phyloP scores from a whole-genome alignment of 2,888 invertebrate species.

The Junonia oenone region DNA sequence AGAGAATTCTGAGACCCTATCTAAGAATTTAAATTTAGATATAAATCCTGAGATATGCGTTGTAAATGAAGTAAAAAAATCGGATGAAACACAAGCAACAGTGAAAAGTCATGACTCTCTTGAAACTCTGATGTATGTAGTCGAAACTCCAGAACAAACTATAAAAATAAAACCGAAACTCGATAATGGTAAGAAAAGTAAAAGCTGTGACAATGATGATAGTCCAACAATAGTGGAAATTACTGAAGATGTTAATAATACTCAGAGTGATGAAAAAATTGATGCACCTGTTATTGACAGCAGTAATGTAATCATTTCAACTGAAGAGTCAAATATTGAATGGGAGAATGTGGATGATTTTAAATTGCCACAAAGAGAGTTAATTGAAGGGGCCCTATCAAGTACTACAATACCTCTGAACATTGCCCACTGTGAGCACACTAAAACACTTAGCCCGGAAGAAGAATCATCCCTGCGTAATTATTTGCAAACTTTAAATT shows the following conservation, averaged over 20 bases:
- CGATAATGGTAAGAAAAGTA: conserved; percentile 57
- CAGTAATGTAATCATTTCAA: conserved; percentile 79
- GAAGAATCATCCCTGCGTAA: conserved; percentile 77
- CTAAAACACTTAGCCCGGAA: conserved; percentile 72
- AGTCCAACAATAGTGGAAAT: conserved; percentile 65
- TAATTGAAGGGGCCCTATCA: conserved; percentile 56
- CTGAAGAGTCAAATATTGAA: conserved; percentile 82
- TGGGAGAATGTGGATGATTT: conserved; percentile 76
- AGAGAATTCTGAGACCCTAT: background rate
- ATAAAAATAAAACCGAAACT: conserved; percentile 52
- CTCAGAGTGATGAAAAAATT: conserved; percentile 40
- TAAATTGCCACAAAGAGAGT: conserved; percentile 42
- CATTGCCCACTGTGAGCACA: conserved; percentile 58
- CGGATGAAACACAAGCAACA: background rate
- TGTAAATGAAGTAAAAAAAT: background rate
- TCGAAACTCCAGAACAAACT: conserved; percentile 65
- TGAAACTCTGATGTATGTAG: conserved; percentile 44
- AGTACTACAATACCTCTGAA: conserved; percentile 63
- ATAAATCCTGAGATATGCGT: background rate
- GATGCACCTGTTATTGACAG: conserved; percentile 58
- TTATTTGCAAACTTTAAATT: conserved; percentile 78
- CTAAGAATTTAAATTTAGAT: background rate
- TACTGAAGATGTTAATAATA: conserved; percentile 43
- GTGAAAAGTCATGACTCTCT: conserved; percentile 6
- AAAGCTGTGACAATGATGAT: conserved; percentile 72